Conservation (phyloP, 2,113 vertebrate genomes). For the Morone saxatilis region DNA sequence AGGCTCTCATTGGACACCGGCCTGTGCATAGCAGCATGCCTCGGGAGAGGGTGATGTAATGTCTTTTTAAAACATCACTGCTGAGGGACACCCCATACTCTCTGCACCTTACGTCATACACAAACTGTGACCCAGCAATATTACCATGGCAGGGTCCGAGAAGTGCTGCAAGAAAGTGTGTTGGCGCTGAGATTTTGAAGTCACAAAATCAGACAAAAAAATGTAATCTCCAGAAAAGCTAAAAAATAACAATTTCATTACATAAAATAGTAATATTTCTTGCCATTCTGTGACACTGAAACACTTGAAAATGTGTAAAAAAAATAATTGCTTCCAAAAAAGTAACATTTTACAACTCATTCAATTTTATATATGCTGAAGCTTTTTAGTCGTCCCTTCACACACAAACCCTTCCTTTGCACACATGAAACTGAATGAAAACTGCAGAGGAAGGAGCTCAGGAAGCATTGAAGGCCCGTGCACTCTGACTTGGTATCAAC, state of each 20-base stretch:
- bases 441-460: not conserved
- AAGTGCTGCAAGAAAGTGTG: not conserved
- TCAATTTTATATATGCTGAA: no score
- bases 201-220: not conserved
- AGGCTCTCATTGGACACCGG: slow-evolving; percentile 40
- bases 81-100: slow-evolving; percentile 53
- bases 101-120: slow-evolving; percentile 37
- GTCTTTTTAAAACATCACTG: slow-evolving; percentile 52
- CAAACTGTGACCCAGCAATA: slow-evolving; percentile 14
- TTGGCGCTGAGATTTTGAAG: not conserved
- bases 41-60: slow-evolving; percentile 67
- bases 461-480: slow-evolving; percentile 3
- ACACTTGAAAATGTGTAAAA: no score
- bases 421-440: not conserved
- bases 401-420: not conserved
- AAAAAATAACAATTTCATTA: not conserved
- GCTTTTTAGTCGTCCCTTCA: not conserved
- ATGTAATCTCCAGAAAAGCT: not conserved
- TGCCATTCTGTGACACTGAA: rapidly evolving
- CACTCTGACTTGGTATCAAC: slow-evolving; percentile 11
- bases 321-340: not conserved
- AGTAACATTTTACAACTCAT: not conserved
- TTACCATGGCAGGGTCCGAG: not conserved
- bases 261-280: not conserved
- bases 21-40: not conserved